These are phyloP conservation scores for Tarsius wallacei DNA, from an alignment of 2,797 vertebrate genomes.

Conservation along the genomic window DNA sequence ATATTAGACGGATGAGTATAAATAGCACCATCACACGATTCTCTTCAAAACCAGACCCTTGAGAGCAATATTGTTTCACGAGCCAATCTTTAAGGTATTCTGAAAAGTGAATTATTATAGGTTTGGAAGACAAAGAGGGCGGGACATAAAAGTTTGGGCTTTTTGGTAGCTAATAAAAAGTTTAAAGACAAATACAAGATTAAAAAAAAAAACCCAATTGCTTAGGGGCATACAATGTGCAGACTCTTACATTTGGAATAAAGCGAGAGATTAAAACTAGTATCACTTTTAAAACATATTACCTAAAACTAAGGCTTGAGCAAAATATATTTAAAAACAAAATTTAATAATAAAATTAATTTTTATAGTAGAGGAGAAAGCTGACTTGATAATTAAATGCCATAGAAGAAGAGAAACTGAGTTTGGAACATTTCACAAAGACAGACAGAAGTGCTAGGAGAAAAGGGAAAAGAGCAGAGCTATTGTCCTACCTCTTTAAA, in stretches of 20 bases:
- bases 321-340: conserved; percentile 48
- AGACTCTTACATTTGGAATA: neutral
- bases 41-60: neutral
- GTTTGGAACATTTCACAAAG: conserved; percentile 4
- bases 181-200: conserved; percentile 10
- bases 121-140: conserved; percentile 21
- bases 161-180: neutral
- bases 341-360: conserved; percentile 55
- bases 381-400: conserved; percentile 8
- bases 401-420: neutral
- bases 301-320: conserved; percentile 4
- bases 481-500: conserved; percentile 51
- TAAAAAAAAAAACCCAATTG: neutral
- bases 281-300: neutral
- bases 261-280: conserved; percentile 9
- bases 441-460: neutral
- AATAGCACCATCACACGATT: neutral
- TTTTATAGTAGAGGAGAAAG: conserved; percentile 49
- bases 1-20: neutral
- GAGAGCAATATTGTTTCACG: neutral
- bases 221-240: neutral
- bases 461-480: conserved; percentile 26
- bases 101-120: conserved; percentile 9
- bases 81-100: neutral
- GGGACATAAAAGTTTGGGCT: neutral